Base-by-base conservation (phyloP, 2,888 invertebrate genomes). In the Plemyria rubiginata region DNA sequence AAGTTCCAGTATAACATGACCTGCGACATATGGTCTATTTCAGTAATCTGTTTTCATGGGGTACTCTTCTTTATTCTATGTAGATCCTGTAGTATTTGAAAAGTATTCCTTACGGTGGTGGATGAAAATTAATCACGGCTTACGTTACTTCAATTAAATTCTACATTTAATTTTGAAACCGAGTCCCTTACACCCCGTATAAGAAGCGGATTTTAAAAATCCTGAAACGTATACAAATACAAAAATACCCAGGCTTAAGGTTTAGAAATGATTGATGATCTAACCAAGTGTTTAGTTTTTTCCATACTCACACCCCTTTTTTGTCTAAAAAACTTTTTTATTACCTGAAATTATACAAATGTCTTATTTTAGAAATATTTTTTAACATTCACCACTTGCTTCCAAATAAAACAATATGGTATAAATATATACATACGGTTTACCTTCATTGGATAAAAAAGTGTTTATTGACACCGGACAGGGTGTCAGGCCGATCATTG, bases 1-100 rank as follows among this genome's bases (percentile, higher is more conserved):
- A 73, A 81, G 82, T 82, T 86, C 85, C 87, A 84, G 81, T 70
- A 68, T 71, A 67, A 69, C 85, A 81, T 71, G 85, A 82, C 84
- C 83, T 80, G 72, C 61, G 73, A 66, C 63, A 61, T 55, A 57
- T 60, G 65, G 46, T 71, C 63, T 73, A 70, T 73, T 72, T 70
- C 59, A 60, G 67, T 51, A 51, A 49, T 54, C 38, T 58, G 11
- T 32, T 58, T 62, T 51, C 32, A 46, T 46, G 38, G 22, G 22
- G 8, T 28, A 36, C 55, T 46, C 41, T 28, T 13, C 5, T 28
- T 38, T 4, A 40, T 32, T 51, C 45, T 57, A 2, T 38, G 46
- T 16, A 28, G 12, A 46, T 22, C 11, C 46, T 22, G 48, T 52
- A 46, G 46, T 15, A 41, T 41, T 41, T 15, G 8, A n/a, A 41